Base-by-base conservation (phyloP, 1,140 invertebrate genomes). In the Plodia interpunctella region DNA sequence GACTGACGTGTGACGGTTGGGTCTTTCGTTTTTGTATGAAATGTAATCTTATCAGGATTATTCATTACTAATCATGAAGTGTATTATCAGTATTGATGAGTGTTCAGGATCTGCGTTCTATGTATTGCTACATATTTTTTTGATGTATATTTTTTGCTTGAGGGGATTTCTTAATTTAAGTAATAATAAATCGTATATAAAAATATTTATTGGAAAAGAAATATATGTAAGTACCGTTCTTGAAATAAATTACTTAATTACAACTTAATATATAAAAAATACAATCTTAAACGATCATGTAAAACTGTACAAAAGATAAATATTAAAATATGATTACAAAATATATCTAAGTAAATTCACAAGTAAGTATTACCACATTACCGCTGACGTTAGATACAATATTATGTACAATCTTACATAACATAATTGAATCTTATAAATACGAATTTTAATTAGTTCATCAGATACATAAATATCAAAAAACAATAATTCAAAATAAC, bases 31-130 rank as follows among this genome's bases (percentile, higher is more conserved):
- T 53, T 25, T 21, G 19, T 53, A 21, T 21, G 19, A 25, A 1
- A 11, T 1, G 15, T 21, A 56, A 56, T 56, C 55, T 56, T 44
- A 53, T 53, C 51, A 25, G 20, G 49, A 53, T 15, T 44, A 44
- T n/a, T 44, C 38, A 44, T 44, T 15, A 10, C 15, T 15, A 44
- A 44, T 44, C 38, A 10, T 44, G 38, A 15, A 13, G 15, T 10
- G 15, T 15, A 15, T 44, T n/a, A 44, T 44, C 13, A 44, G 30
- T 44, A 15, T 44, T 44, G 38, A 44, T 44, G 38, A 44, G 38
- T 44, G 38, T 44, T 15, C 38, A 44, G 38, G n/a, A 44, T 44
- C 38, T 44, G 8, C 10, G 13, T 44, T 44, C 5, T 44, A 15
- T 44, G 38, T 15, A 44, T 44, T 44, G 5, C 38, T 44, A 5